Evolutionary conservation across 2,797 vertebrate species (phyloP), one percentile per base, ranked within the genome.

Genomic region (Sebastes nivosus): DNA sequence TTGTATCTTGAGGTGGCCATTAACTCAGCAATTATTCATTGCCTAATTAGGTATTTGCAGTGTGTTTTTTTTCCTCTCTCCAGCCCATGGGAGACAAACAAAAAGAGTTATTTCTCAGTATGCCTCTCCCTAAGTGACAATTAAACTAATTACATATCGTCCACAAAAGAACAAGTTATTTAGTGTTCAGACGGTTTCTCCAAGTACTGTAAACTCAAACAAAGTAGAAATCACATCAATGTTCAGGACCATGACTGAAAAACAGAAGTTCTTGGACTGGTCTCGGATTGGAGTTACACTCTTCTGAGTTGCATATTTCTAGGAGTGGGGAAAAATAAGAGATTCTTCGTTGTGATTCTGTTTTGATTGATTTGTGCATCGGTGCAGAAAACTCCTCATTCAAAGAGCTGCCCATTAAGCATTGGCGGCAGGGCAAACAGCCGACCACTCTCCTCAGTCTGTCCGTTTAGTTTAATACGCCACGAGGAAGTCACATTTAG

Each of bases 11-110:
- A 87, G 85, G 86, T 90, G 79, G 73, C 67, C 81, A 87, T 93
- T 89, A 92, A 80, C 76, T 84, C 64, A 72, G 79, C 83, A 89
- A 88, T 93, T 93, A 92, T 87, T 92, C 82, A 87, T 82, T 81
- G 67, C 67, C 83, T 92, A 92, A 93, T 92, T 91, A 84, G 79
- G 77, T 84, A 88, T 91, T 88, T 82, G 65, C 74, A 54, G 61
- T 75, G 64, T 75, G 82, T 84, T 79, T 77, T 76, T 4, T 11
- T 18, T 5, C 36, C 9, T 72, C 12, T 81, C 75, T 81, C 36
- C 67, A 79, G 75, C 83, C 68, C 81, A 86, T 83, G 80, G 81
- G 80, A 92, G 83, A 90, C 79, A 76, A 86, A 84, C 76, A 80
- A 77, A 89, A 85, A 80, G 61, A 83, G 54, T 84, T 90, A 83